A percentile compares a stretch with the other conserved stretches of the same genome.
These are phyloP conservation scores for Melitaea cinxia DNA, from an alignment of 1,140 invertebrate species.

Conservation along the genomic window DNA sequence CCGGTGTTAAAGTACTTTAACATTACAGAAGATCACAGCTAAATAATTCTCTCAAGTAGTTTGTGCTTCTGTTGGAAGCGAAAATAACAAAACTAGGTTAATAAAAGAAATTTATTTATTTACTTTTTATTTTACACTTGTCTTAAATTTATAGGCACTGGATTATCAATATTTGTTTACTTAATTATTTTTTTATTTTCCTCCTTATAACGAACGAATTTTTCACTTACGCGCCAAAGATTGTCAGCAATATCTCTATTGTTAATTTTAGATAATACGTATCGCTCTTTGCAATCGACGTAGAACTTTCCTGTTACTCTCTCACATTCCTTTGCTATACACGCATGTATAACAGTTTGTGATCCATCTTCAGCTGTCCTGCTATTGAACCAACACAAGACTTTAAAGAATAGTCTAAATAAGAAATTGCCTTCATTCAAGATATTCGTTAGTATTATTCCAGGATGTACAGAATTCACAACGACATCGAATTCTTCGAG, in stretches of 20 bases:
- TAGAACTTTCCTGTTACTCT: constrained; percentile 11
- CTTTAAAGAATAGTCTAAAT: constrained; percentile 6
- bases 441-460: constrained; percentile 18
- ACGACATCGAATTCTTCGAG: background rate
- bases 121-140: background rate
- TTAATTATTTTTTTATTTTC: background rate
- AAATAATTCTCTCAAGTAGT: too few relatives aligned
- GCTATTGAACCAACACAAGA: constrained; percentile 12
- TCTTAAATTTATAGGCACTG: background rate
- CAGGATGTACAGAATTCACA: constrained; percentile 20
- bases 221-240: constrained; percentile 1
- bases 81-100: too few relatives aligned
- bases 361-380: constrained; percentile 18
- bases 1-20: too few relatives aligned
- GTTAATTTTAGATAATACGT: background rate
- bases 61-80: too few relatives aligned
- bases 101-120: too few relatives aligned
- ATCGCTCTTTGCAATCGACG: constrained; percentile 11
- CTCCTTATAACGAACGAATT: constrained; percentile 1
- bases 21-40: too few relatives aligned
- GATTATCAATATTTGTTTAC: background rate
- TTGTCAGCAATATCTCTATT: constrained; percentile 1
- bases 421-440: constrained; percentile 1
- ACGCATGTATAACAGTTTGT: constrained; percentile 10
- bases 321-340: constrained; percentile 5